Evolutionary conservation across 2,888 invertebrate species (phyloP).

Genomic region (Sturmia bella): DNA sequence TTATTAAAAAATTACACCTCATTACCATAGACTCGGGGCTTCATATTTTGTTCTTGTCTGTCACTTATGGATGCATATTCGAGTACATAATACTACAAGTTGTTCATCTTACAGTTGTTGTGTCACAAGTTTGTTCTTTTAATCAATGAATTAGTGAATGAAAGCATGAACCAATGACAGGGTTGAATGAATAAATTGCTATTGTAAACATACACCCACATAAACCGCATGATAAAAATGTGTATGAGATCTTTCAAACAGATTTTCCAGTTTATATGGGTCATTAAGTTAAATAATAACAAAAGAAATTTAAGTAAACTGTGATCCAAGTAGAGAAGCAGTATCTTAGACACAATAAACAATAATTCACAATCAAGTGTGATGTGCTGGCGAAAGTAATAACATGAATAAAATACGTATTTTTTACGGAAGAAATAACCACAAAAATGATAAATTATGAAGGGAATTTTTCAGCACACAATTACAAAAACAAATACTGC

Average conservation of each 20-base stretch:
- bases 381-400: background rate
- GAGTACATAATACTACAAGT: background rate
- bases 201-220: background rate
- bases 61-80: background rate
- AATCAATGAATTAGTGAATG: conserved; percentile 37
- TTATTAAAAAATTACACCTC: conserved; percentile 63
- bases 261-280: conserved; percentile 28
- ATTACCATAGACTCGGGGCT: conserved; percentile 30
- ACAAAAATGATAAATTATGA: too few relatives aligned
- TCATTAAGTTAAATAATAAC: conserved; percentile 39
- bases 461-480: too few relatives aligned
- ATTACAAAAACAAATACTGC: too few relatives aligned
- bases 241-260: background rate
- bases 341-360: background rate
- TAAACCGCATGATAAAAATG: conserved; percentile 10
- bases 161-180: conserved; percentile 7
- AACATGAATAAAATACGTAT: background rate
- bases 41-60: conserved; percentile 8
- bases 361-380: conserved; percentile 36
- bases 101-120: conserved; percentile 23
- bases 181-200: conserved; percentile 16
- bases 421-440: conserved; percentile 4
- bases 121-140: conserved; percentile 17
- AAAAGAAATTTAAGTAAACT: background rate
- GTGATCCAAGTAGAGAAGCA: background rate